phyloP scores from a whole-genome alignment of 2,888 invertebrate genomes.

The Panorpa germanica region DNA sequence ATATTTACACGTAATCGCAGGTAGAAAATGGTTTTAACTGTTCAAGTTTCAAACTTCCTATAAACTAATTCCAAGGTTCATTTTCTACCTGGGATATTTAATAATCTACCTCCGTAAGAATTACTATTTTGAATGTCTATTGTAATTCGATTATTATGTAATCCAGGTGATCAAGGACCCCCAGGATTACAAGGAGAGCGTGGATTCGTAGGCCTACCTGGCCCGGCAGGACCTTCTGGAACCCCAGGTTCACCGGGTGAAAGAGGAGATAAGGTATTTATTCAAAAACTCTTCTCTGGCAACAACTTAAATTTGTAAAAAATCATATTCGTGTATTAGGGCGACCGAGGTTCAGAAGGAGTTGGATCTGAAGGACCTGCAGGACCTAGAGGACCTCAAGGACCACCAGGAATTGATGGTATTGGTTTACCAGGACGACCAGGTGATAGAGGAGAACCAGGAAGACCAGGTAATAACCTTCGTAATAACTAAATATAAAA shows the following conservation, averaged over 20 bases:
- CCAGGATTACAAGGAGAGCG: slow-evolving; percentile 46
- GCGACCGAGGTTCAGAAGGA: slow-evolving; percentile 46
- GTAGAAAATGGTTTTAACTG: too few species aligned
- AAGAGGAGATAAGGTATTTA: slow-evolving; percentile 52
- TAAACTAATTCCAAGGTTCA: too few species aligned
- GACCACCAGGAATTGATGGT: slow-evolving; percentile 48
- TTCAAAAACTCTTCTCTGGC: too few species aligned
- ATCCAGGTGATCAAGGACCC: slow-evolving; percentile 46
- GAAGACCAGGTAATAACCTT: slow-evolving; percentile 38
- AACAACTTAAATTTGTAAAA: too few species aligned
- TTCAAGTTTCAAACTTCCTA: too few species aligned
- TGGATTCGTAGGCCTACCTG: slow-evolving; percentile 47
- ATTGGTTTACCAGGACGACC: slow-evolving; percentile 45
- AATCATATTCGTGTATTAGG: slow-evolving; percentile 20
- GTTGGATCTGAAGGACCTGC: slow-evolving; percentile 52
- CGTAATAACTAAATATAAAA: slow-evolving; percentile 9
- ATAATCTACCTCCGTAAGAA: too few species aligned
- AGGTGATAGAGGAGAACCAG: slow-evolving; percentile 58
- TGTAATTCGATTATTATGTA: slow-evolving; percentile 17
- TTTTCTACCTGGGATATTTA: too few species aligned
- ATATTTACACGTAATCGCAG: too few species aligned
- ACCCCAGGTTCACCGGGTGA: slow-evolving; percentile 39
- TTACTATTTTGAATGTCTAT: slow-evolving; percentile 3
- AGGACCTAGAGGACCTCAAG: slow-evolving; percentile 49
- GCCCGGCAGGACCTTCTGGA: slow-evolving; percentile 38